These are phyloP conservation scores for Thereuonema tuberculata DNA, from an alignment of 1,140 invertebrate species.

Conservation along the genomic window DNA sequence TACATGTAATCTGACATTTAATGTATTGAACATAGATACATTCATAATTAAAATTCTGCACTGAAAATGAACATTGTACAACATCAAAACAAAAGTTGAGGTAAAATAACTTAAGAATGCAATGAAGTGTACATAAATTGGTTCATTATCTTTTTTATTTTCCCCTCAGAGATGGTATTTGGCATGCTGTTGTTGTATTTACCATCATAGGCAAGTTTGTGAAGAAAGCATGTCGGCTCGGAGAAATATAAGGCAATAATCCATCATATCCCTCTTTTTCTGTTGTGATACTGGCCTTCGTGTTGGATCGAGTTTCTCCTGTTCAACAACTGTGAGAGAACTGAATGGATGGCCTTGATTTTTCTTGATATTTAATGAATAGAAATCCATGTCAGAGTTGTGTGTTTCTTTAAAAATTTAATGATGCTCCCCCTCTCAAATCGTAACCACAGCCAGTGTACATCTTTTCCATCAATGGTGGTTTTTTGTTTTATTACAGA, in stretches of 20 bases:
- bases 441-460: no score
- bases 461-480: not conserved
- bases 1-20: no score
- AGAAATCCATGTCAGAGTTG: no score
- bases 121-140: not conserved
- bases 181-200: not conserved
- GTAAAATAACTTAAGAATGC: not conserved
- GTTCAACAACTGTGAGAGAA: not conserved
- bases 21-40: no score
- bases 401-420: no score
- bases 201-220: not conserved
- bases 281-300: not conserved
- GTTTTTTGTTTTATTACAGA: not conserved
- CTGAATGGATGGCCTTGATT: not conserved
- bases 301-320: not conserved
- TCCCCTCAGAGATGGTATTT: not conserved
- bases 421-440: no score
- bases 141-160: not conserved
- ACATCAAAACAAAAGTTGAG: not conserved
- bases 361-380: no score
- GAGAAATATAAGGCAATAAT: not conserved
- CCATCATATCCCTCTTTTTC: not conserved
- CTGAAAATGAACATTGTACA: not conserved
- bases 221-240: not conserved
- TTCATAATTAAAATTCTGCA: not conserved